phyloP scores from a whole-genome alignment of 2,113 vertebrate species.

The Vulpes ferrilata region DNA sequence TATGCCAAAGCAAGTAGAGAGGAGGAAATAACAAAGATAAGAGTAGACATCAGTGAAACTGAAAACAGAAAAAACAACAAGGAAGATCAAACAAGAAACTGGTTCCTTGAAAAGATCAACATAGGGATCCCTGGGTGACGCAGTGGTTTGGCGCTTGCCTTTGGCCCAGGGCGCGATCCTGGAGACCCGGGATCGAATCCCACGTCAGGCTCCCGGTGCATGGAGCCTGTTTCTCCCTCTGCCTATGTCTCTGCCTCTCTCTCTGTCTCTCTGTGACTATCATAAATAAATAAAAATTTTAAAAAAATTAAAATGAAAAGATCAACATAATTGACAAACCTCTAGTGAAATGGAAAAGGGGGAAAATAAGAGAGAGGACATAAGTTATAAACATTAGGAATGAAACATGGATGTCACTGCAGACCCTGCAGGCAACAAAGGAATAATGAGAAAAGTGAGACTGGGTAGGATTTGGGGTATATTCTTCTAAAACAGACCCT shows the following conservation, averaged over 20 bases:
- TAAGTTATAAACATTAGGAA: not conserved
- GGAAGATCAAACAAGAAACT: not conserved
- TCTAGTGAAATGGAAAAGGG: not conserved
- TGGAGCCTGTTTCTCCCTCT: too few species aligned
- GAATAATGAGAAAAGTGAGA: not conserved
- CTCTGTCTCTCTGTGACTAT: too few species aligned
- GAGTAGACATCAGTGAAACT: not conserved
- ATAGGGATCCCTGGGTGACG: too few species aligned
- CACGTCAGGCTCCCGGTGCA: too few species aligned
- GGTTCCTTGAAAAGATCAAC: not conserved
- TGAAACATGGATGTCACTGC: accelerated
- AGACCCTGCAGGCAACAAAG: not conserved
- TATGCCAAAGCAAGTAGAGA: not conserved
- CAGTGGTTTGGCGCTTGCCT: too few species aligned
- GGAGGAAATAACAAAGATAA: not conserved
- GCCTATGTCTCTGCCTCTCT: too few species aligned
- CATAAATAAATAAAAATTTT: too few species aligned
- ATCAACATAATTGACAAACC: not conserved
- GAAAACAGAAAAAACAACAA: not conserved
- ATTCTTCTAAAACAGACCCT: not conserved
- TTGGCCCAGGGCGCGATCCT: too few species aligned
- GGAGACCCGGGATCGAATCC: too few species aligned
- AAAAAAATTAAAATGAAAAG: too few species aligned
- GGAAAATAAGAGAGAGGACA: not conserved
- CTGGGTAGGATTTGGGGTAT: not conserved